Evolutionary conservation across 2,797 vertebrate species (phyloP), one percentile per base, ranked within the genome.

Genomic region (Nyctibius grandis): DNA sequence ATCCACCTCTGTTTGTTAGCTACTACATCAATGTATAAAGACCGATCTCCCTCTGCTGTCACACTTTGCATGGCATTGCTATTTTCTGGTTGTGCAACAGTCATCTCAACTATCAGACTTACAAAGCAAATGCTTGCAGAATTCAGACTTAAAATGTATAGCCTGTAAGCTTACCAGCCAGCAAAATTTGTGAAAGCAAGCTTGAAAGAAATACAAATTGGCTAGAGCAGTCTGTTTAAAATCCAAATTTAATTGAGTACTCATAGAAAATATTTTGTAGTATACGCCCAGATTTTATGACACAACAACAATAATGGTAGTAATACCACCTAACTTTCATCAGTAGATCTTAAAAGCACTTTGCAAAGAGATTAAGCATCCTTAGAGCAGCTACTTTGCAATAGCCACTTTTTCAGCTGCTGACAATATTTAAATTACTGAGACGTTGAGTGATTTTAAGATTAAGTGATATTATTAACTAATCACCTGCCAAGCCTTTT

Each of bases 321-420:
- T 91, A 97, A 80, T 72, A 88, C 63, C 48, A 68, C 89, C 53
- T 89, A 67, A 94, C 91, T 95, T 96, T 96, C 91, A 96, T 97
- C 94, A 94, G 92, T 56, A 86, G 61, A 94, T 97, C 95, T 96
- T 2, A 69, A 95, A 95, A 85, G 54, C 79, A 48, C 76, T 94
- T 86, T 78, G 79, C 40, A 81, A 67, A 94, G 72, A 61, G 47
- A 89, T 93, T 88, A 97, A 94, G 65, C 87, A 94, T 91, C 57
- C 78, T 93, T 44, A 84, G 60, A 92, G 42, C 54, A 93, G 50
- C 92, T 92, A 89, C 88, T 97, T 95, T 11, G 56, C 80, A 94
- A 93, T 12, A 80, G 42, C 38, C 88, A 42, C 61, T 72, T 91
- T 91, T 91, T 92, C 90, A 92, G 92, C 68, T 96, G 93, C 84